Conservation (phyloP, 2,797 vertebrate species). For the Coluber constrictor region DNA sequence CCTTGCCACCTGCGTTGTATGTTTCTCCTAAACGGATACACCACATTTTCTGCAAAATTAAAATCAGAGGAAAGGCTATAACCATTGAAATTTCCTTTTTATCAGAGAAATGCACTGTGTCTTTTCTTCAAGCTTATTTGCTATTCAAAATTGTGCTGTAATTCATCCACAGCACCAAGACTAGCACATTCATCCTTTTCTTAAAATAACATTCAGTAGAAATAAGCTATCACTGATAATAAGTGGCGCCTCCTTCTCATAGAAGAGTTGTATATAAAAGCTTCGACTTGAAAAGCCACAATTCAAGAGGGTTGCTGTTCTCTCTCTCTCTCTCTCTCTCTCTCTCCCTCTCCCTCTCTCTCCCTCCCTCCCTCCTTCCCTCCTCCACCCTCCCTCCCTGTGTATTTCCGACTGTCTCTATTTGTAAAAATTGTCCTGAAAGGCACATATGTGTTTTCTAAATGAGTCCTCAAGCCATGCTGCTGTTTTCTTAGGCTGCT, state of each 20-base stretch:
- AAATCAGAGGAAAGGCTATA: not conserved
- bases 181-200: not conserved
- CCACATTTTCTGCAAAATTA: constrained; percentile 7
- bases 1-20: not conserved
- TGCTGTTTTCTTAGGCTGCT: not conserved
- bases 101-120: not conserved
- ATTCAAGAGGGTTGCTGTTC: not conserved
- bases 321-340: not conserved
- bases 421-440: not conserved
- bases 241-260: not conserved
- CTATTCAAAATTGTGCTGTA: constrained; percentile 14
- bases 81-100: not conserved
- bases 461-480: not conserved
- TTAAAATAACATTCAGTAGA: constrained; percentile 3
- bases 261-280: not conserved
- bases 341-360: too few species aligned
- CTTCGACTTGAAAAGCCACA: not conserved
- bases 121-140: not conserved
- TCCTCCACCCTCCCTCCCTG: too few species aligned
- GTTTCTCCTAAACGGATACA: not conserved
- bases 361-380: not conserved
- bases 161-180: not conserved
- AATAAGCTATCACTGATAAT: not conserved
- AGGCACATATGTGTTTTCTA: not conserved
- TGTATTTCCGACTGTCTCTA: too few species aligned